These are phyloP conservation scores for Rhinichthys klamathensis DNA, from an alignment of 2,113 vertebrate species.

Conservation along the genomic window DNA sequence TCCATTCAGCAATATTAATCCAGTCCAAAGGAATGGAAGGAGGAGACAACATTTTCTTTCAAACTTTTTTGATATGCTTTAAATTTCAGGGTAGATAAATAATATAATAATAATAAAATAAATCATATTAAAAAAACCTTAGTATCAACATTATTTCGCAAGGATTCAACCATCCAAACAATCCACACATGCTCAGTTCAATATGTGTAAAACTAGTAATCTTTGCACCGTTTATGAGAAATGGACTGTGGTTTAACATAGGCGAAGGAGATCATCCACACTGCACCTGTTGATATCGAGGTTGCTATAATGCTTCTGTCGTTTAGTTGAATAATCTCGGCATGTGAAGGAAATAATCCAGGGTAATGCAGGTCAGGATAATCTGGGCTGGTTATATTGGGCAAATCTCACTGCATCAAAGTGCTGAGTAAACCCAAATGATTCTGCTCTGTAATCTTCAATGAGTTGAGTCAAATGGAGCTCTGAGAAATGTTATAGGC, in stretches of 20 bases:
- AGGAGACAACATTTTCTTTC: not conserved
- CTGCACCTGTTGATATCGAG: constrained; percentile 10
- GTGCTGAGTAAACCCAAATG: constrained; percentile 16
- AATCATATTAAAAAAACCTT: not conserved
- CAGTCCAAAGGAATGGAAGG: not conserved
- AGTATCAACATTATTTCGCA: not conserved
- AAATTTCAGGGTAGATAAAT: not conserved
- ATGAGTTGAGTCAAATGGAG: constrained; percentile 33
- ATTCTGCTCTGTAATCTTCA: constrained; percentile 14
- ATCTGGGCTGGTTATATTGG: constrained; percentile 30
- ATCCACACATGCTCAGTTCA: not conserved
- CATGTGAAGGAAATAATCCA: constrained; percentile 34
- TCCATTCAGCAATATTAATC: not conserved
- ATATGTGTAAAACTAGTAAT: not conserved
- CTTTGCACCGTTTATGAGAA: not conserved
- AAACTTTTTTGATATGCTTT: not conserved
- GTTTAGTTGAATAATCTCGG: not conserved
- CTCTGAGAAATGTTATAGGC: not conserved
- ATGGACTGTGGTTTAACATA: not conserved
- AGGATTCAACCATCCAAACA: not conserved
- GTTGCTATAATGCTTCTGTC: not conserved
- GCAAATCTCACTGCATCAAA: constrained; percentile 28
- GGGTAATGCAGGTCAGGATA: constrained; percentile 28
- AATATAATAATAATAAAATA: not conserved
- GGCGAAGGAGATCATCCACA: not conserved